phyloP scores from a whole-genome alignment of 2,113 vertebrate species.

The Phodopus roborovskii region DNA sequence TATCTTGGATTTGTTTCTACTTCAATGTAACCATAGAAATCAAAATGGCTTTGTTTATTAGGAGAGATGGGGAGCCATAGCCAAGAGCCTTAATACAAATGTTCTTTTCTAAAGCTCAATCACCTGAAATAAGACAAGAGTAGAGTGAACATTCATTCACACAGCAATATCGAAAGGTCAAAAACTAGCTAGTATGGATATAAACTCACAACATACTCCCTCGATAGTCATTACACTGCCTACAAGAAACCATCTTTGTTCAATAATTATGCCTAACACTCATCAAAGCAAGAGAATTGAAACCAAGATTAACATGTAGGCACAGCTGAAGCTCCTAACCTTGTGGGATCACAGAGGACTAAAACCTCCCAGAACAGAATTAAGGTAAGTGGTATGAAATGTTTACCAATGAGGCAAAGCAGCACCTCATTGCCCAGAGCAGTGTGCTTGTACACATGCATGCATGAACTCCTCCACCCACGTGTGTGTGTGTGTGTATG shows the following conservation, averaged over 20 bases:
- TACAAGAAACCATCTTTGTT: not conserved
- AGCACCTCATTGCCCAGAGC: too few relatives aligned
- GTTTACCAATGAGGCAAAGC: not conserved
- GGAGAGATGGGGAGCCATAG: conserved; percentile 14
- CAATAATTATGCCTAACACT: not conserved
- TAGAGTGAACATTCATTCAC: not conserved
- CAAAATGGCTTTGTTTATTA: not conserved
- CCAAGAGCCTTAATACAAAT: conserved; percentile 19
- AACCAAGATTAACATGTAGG: not conserved
- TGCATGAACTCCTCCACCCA: too few relatives aligned
- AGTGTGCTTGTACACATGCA: not conserved
- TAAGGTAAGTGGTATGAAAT: not conserved
- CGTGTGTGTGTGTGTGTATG: not conserved
- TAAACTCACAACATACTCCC: not conserved
- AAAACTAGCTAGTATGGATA: not conserved
- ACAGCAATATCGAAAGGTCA: not conserved
- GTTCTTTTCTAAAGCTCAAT: not conserved
- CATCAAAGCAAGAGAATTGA: not conserved
- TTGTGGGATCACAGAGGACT: not conserved
- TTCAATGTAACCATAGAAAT: conserved; percentile 10
- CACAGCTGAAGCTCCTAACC: not conserved
- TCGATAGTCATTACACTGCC: not conserved
- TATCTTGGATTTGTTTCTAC: conserved; percentile 14
- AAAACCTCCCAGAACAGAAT: not conserved
- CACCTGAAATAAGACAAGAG: not conserved